These are phyloP conservation scores for Lepidurus apus DNA, from an alignment of 1,140 invertebrate genomes.

Conservation along the genomic window DNA sequence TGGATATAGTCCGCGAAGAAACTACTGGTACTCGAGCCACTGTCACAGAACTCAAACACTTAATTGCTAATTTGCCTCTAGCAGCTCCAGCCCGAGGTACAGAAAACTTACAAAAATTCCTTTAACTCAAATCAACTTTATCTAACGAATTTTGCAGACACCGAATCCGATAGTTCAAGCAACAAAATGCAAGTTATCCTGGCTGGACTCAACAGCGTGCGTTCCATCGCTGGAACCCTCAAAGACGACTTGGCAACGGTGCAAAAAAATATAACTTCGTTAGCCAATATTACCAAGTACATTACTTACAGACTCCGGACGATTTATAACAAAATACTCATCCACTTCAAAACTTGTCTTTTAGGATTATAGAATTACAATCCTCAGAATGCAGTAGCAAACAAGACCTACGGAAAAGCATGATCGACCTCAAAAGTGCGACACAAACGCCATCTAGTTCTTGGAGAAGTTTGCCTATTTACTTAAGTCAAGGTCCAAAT, in stretches of 20 bases:
- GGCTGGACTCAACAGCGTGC: constrained; percentile 29
- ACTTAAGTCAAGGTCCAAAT: neutral
- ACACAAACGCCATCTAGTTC: neutral
- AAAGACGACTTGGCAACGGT: constrained; percentile 20
- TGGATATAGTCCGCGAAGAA: constrained; percentile 41
- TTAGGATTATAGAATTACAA: constrained; percentile 26
- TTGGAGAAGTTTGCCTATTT: neutral
- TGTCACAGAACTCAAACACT: constrained; percentile 36
- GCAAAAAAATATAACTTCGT: constrained; percentile 27
- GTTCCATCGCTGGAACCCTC: constrained; percentile 4
- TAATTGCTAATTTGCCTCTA: constrained; percentile 8
- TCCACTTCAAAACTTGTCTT: constrained; percentile 11
- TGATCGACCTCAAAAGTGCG: constrained; percentile 25
- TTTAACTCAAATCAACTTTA: neutral
- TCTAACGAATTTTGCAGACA: neutral
- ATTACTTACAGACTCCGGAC: neutral
- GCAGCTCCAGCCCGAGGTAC: constrained; percentile 19
- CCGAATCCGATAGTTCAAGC: neutral
- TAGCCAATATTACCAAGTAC: constrained; percentile 29
- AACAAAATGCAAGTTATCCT: constrained; percentile 25
- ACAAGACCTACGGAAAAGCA: constrained; percentile 31
- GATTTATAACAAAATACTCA: neutral
- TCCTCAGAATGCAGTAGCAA: constrained; percentile 30
- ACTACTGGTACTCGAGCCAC: constrained; percentile 38
- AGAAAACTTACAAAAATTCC: neutral